These are phyloP conservation scores for Catharus minimus DNA, from an alignment of 2,113 vertebrate species.

Conservation along the genomic window DNA sequence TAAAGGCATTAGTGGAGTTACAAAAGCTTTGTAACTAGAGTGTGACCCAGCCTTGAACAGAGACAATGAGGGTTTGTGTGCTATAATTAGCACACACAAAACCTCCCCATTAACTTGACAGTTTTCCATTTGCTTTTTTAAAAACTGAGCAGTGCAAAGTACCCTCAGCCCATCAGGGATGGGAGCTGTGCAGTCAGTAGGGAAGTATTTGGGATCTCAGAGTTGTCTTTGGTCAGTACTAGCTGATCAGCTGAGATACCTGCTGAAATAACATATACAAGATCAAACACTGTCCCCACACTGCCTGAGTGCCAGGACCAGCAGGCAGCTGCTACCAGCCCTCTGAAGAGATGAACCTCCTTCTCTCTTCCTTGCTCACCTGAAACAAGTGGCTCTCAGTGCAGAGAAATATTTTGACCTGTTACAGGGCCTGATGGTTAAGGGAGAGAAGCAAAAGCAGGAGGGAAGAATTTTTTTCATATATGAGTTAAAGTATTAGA, in stretches of 20 bases:
- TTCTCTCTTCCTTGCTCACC: not conserved
- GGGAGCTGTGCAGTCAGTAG: not conserved
- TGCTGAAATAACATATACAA: not conserved
- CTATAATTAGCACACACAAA: slow-evolving; percentile 45
- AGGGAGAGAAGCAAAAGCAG: not conserved
- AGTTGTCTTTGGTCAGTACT: not conserved
- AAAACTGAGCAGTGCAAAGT: not conserved
- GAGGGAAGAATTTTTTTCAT: not conserved
- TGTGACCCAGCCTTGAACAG: slow-evolving; percentile 49
- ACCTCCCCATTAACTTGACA: not conserved
- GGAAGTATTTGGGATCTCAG: not conserved
- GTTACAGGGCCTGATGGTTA: not conserved
- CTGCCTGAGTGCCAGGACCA: not conserved
- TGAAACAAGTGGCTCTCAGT: not conserved
- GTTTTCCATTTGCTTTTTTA: slow-evolving; percentile 21
- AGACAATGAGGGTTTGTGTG: slow-evolving; percentile 40
- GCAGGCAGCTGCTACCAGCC: not conserved
- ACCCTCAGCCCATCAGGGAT: not conserved
- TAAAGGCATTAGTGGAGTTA: slow-evolving; percentile 72
- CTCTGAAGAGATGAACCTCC: not conserved
- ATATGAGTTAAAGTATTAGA: not conserved
- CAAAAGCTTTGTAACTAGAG: slow-evolving; percentile 66
- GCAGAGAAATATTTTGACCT: not conserved
- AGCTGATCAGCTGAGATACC: not conserved
- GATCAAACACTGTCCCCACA: not conserved